Evolutionary conservation across 2,888 invertebrate species (phyloP).

Genomic region (Calameuta filiformis): DNA sequence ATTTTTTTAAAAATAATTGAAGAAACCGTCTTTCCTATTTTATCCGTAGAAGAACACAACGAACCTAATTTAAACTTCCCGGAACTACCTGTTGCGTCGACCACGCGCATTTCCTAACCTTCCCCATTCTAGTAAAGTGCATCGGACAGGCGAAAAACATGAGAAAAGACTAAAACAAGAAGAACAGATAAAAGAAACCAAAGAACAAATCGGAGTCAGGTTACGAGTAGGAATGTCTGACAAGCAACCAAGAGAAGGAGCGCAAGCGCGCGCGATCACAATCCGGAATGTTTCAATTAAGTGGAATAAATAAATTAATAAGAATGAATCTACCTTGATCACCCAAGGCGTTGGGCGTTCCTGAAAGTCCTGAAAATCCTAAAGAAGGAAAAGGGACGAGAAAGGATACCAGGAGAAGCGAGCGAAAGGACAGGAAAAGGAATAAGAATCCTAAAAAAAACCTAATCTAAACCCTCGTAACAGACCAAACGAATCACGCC

Average conservation of each 20-base stretch:
- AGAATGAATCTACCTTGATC: constrained; percentile 28
- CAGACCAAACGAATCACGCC: not conserved
- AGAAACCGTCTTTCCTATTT: not conserved
- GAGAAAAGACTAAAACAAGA: constrained; percentile 21
- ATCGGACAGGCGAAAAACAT: constrained; percentile 19
- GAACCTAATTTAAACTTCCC: constrained; percentile 33
- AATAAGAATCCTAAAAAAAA: not conserved
- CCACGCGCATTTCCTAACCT: constrained; percentile 29
- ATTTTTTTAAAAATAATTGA: not conserved
- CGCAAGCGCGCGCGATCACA: not conserved
- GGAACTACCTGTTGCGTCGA: constrained; percentile 23
- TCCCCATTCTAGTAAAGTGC: constrained; percentile 17
- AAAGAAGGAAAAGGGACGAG: constrained; percentile 13
- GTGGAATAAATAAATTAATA: not conserved
- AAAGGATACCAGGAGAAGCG: not conserved
- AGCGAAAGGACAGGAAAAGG: constrained; percentile 9
- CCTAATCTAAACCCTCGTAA: not conserved
- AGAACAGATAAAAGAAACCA: not conserved
- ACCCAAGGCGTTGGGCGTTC: constrained; percentile 15
- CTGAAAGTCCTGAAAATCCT: constrained; percentile 33
- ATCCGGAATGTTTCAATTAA: not conserved
- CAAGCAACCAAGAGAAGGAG: not conserved
- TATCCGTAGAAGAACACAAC: not conserved
- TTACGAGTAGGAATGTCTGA: not conserved
- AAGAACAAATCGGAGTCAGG: not conserved